Base-by-base conservation (phyloP, 92 coral and sea anemone genomes). In the Parazoanthus atlanticus region DNA sequence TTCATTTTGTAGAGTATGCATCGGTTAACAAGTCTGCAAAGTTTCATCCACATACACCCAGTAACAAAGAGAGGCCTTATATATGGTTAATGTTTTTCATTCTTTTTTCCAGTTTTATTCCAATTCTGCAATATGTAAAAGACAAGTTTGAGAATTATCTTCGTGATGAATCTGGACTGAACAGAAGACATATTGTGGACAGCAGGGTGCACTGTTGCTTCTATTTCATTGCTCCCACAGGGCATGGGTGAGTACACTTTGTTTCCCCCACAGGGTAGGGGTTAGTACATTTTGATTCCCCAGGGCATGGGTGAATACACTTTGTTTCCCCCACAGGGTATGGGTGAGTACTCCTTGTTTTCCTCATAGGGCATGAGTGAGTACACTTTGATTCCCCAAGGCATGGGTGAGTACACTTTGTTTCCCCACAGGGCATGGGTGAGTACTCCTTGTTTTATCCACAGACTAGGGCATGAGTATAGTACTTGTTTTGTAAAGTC, bases 191-290 rank as follows among this genome's bases (percentile, higher is more conserved):
- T 75, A 97, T 97, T 67, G 88, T 92, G 21, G 99, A 97, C 86
- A 88, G 90, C 32, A 92, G 99, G 79, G 93, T 97, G 9, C 99
- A 97, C 67, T 97, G 99, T 87, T 97, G 99, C 83, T 95, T 97
- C 47, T 97, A 97, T 81, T 97, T 97, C 25, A 83, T 97, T 64
- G 91, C 97, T 13, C 99, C 99, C 41, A 91, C 97, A 79, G 99
- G 99, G 76, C 98, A 93, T 90, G 98, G 98, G 98, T 95, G 89
- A 52, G 94, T 58, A 65, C 26, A 49, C 38, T 31, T 72, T 12
- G 76, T 19, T 17, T 31, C 28, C 26, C 29, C 28, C 69, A 61
- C 69, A 61, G 69, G 69, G 69, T 28, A 61, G 21, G 69, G 69
- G 28, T 61, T 15, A 56, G 38, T 0, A 3, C 33, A 28, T 8